Evolutionary conservation across 2,888 invertebrate species (phyloP).

Genomic region (Onchidella celtica): DNA sequence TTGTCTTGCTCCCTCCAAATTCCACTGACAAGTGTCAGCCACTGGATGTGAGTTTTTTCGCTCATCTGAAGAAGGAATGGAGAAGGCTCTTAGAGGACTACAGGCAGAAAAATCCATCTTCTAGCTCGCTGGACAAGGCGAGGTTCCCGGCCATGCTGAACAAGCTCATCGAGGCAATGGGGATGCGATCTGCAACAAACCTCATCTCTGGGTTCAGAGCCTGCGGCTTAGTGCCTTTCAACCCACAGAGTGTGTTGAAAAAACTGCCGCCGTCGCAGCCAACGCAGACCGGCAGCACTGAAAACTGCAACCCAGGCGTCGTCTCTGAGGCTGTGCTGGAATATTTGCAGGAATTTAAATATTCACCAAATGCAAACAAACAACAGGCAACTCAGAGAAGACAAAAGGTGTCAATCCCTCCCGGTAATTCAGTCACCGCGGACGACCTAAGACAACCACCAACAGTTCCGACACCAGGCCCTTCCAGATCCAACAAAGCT

Average conservation of each 20-base stretch:
- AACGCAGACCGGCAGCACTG: no score
- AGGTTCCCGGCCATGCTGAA: slow-evolving; percentile 9
- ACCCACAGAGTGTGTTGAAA: slow-evolving; percentile 3
- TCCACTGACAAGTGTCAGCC: slow-evolving; percentile 58
- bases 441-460: not conserved
- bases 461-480: not conserved
- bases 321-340: not conserved
- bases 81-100: slow-evolving; percentile 3
- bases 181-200: not conserved
- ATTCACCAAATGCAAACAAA: slow-evolving; percentile 9
- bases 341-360: slow-evolving; percentile 23
- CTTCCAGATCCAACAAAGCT: not conserved
- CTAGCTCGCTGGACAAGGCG: not conserved
- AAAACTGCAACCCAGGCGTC: not conserved
- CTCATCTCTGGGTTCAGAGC: slow-evolving; percentile 19
- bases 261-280: slow-evolving; percentile 14
- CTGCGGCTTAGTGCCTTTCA: slow-evolving; percentile 13
- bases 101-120: slow-evolving; percentile 4
- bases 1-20: slow-evolving; percentile 62
- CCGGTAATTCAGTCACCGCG: slow-evolving; percentile 16
- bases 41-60: slow-evolving; percentile 54
- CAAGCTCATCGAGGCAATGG: slow-evolving; percentile 5
- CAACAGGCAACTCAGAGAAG: not conserved
- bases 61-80: slow-evolving; percentile 29
- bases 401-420: not conserved